These are phyloP conservation scores for Eudemis profundana DNA, from an alignment of 2,888 invertebrate genomes.

Conservation along the genomic window DNA sequence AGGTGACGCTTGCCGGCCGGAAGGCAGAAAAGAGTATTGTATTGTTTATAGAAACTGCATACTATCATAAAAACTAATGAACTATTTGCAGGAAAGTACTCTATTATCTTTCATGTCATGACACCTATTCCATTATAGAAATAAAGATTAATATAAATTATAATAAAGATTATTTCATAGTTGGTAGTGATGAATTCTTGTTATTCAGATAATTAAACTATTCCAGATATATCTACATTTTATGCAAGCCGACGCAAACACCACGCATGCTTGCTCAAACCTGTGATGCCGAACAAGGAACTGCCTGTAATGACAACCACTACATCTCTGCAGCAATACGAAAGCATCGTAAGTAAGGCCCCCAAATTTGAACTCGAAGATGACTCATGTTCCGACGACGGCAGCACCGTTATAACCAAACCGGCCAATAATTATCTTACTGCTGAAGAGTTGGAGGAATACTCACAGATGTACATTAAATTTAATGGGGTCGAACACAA, in stretches of 20 bases:
- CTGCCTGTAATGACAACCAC: constrained; percentile 52
- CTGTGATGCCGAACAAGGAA: constrained; percentile 51
- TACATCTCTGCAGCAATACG: constrained; percentile 54
- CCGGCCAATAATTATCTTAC: constrained; percentile 50
- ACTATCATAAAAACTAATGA: too few species aligned
- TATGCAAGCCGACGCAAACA: constrained; percentile 60
- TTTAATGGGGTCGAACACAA: constrained; percentile 58
- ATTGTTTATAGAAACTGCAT: too few species aligned
- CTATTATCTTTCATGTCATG: too few species aligned
- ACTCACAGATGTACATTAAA: constrained; percentile 56
- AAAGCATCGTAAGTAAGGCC: constrained; percentile 52
- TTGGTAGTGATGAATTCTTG: constrained; percentile 21
- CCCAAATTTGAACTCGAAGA: constrained; percentile 42
- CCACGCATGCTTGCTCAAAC: constrained; percentile 58
- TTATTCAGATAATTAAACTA: too few species aligned
- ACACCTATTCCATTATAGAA: too few species aligned
- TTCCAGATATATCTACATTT: constrained; percentile 56
- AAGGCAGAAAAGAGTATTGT: too few species aligned
- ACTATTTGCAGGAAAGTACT: too few species aligned
- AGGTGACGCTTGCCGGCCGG: too few species aligned
- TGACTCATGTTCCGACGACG: constrained; percentile 49
- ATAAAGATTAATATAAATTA: too few species aligned
- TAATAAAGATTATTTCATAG: too few species aligned
- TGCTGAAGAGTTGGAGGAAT: constrained; percentile 60
- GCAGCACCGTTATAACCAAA: constrained; percentile 57